Percentiles rank a stretch among this genome's conserved stretches.
Evolutionary conservation across 2,888 invertebrate genomes (phyloP).

Genomic region (Tribolium freemani): DNA sequence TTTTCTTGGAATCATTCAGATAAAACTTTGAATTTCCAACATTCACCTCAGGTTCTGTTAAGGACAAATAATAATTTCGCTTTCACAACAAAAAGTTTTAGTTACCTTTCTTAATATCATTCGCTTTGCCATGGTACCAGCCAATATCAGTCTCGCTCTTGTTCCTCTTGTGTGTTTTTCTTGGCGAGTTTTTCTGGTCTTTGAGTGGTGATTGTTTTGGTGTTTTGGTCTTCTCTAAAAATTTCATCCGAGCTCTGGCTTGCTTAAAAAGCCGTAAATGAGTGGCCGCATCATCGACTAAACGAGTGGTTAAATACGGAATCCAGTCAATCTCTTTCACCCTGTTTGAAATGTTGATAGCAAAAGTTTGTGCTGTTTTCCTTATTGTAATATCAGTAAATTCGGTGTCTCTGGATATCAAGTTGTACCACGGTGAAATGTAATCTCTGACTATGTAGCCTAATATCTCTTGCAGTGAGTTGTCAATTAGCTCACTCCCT

Average conservation of each 20-base stretch:
- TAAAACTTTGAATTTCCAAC: conserved; percentile 77
- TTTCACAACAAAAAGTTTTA: no score
- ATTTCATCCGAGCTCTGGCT: conserved; percentile 72
- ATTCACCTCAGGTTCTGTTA: conserved; percentile 61
- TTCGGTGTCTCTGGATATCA: conserved; percentile 80
- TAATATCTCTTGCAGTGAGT: conserved; percentile 87
- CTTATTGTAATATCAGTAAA: conserved; percentile 78
- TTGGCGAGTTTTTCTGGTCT: conserved; percentile 63
- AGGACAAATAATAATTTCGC: neutral
- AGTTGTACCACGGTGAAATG: conserved; percentile 81
- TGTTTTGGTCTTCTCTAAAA: conserved; percentile 57
- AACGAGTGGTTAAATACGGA: conserved; percentile 85
- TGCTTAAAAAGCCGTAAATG: conserved; percentile 90
- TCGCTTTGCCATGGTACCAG: conserved; percentile 71
- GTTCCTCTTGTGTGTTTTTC: conserved; percentile 74
- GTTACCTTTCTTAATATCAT: conserved; percentile 62
- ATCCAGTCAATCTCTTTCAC: conserved; percentile 93
- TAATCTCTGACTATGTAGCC: conserved; percentile 86
- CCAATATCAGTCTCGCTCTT: conserved; percentile 81
- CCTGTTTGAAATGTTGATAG: conserved; percentile 79
- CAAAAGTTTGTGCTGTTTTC: conserved; percentile 78
- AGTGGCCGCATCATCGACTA: conserved; percentile 92
- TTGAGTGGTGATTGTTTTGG: conserved; percentile 62
- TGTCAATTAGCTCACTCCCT: conserved; percentile 88
- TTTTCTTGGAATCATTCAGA: conserved; percentile 67